Conservation (phyloP, 2,113 vertebrate species). For the Dasyurus viverrinus region DNA sequence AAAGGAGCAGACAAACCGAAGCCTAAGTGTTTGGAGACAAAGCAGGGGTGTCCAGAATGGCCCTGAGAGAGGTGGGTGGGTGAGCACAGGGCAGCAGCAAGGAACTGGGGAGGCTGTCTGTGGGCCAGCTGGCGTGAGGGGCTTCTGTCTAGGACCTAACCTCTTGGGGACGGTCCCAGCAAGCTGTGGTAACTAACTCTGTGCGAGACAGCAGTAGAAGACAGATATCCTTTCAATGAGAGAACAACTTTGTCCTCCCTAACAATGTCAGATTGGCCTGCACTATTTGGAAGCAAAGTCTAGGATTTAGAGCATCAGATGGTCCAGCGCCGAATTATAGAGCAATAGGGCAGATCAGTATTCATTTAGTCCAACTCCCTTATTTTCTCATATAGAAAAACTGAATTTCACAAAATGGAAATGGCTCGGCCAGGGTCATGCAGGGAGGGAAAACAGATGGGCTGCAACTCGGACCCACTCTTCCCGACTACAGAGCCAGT, state of each 20-base stretch:
- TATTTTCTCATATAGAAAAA: neutral
- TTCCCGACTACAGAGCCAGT: neutral
- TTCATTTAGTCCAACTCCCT: neutral
- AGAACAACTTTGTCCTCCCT: neutral
- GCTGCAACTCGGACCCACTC: neutral
- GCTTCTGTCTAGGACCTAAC: slow-evolving; percentile 7
- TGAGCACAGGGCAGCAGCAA: neutral
- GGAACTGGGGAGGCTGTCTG: neutral
- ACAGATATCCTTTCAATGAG: neutral
- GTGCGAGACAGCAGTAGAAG: slow-evolving; percentile 49
- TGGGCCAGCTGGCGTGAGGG: neutral
- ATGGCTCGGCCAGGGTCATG: neutral
- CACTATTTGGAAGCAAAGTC: neutral
- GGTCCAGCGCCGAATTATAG: neutral
- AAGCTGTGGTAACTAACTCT: slow-evolving; percentile 45
- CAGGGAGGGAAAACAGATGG: neutral
- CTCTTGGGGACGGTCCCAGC: slow-evolving; percentile 51
- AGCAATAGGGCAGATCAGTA: neutral
- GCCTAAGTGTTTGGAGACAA: neutral
- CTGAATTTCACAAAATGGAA: neutral
- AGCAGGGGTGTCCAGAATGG: neutral
- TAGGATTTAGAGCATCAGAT: neutral
- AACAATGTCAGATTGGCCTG: neutral
- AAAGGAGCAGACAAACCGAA: slow-evolving; percentile 64
- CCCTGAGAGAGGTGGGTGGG: neutral